phyloP scores from a whole-genome alignment of 2,113 vertebrate genomes.

The Pelmatolapia mariae region DNA sequence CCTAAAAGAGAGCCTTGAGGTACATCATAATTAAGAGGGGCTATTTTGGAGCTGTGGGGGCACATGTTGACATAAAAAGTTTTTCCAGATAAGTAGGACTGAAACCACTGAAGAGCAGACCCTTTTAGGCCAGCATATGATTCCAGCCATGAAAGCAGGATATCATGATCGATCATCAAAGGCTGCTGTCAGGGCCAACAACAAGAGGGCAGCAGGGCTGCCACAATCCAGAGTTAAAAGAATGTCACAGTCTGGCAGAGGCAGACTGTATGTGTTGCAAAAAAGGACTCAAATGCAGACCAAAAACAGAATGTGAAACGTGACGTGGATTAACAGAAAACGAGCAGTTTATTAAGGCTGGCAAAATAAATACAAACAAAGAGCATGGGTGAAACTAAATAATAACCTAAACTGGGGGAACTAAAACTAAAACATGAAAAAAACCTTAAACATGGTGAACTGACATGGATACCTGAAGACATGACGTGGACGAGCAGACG shows the following conservation, averaged over 20 bases:
- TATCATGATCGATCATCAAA: background rate
- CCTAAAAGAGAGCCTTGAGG: background rate
- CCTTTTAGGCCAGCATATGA: background rate
- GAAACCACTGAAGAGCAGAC: background rate
- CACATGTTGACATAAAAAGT: background rate
- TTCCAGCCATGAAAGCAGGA: background rate
- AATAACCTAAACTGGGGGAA: background rate
- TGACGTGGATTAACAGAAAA: rapidly evolving
- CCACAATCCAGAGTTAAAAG: background rate
- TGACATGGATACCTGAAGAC: background rate
- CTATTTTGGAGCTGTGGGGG: background rate
- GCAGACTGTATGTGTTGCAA: background rate
- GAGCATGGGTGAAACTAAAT: background rate
- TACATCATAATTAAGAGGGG: background rate
- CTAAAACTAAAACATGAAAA: background rate
- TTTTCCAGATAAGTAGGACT: rapidly evolving
- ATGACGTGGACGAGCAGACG: background rate
- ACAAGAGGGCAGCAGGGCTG: background rate
- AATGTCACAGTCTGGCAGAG: rapidly evolving
- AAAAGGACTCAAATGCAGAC: background rate
- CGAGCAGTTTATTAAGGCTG: background rate
- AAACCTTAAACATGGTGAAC: background rate
- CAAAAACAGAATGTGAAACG: background rate
- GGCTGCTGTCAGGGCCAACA: background rate
- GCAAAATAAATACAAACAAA: rapidly evolving